These are phyloP conservation scores for Papilio elwesi DNA, from an alignment of 2,888 invertebrate species.

Conservation along the genomic window DNA sequence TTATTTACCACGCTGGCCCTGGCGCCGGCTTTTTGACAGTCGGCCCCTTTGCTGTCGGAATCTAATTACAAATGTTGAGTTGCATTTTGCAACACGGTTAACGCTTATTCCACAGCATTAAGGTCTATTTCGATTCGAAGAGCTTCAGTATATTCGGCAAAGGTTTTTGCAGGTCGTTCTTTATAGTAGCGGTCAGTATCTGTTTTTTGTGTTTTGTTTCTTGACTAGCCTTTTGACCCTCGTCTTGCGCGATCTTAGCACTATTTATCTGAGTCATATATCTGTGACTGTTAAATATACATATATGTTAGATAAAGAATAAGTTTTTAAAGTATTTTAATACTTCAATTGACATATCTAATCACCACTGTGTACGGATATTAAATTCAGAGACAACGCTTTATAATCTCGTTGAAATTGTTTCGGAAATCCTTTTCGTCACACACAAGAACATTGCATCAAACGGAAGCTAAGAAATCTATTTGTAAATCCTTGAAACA, in stretches of 20 bases:
- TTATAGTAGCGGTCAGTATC: constrained; percentile 68
- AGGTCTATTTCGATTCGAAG: constrained; percentile 50
- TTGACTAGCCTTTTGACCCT: constrained; percentile 42
- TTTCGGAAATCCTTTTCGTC: too few relatives aligned
- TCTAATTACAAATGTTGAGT: constrained; percentile 73
- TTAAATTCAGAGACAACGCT: too few relatives aligned
- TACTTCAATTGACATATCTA: too few relatives aligned
- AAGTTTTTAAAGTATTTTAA: background rate
- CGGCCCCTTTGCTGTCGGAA: constrained; percentile 82
- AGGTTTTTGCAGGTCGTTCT: constrained; percentile 73
- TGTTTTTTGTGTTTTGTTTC: constrained; percentile 55
- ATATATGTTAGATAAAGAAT: background rate
- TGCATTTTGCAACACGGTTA: constrained; percentile 45
- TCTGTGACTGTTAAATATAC: background rate
- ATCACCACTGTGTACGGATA: too few relatives aligned
- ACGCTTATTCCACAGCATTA: constrained; percentile 48
- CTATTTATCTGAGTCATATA: background rate
- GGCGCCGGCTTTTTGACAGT: constrained; percentile 81
- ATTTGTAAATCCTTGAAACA: too few relatives aligned
- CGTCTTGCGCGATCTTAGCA: constrained; percentile 35
- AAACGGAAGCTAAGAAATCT: too few relatives aligned
- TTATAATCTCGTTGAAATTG: too few relatives aligned
- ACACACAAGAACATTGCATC: too few relatives aligned
- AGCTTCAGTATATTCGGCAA: constrained; percentile 49
- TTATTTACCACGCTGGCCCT: constrained; percentile 72